Conservation (phyloP, 2,113 vertebrate genomes). For the Peucedramus taeniatus region DNA sequence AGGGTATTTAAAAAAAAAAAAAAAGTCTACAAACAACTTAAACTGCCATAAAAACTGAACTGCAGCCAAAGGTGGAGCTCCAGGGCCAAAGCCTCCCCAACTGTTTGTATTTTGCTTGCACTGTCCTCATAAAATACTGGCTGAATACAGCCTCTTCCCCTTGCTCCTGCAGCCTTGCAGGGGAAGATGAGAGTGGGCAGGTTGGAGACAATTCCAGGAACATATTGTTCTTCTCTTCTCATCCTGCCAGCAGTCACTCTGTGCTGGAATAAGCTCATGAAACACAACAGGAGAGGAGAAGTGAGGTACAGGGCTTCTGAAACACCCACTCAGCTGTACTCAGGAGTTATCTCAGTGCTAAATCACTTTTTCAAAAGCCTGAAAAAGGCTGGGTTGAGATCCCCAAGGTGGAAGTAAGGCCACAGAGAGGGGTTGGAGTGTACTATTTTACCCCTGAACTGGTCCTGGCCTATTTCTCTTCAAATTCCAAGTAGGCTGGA, state of each 20-base stretch:
- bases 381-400: neutral
- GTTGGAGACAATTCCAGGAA: conserved; percentile 47
- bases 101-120: neutral
- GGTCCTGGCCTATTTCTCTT: neutral
- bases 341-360: accelerated
- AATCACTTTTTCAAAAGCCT: neutral
- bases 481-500: neutral
- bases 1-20: neutral
- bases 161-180: neutral
- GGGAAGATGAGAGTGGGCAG: conserved; percentile 30
- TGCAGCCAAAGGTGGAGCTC: neutral
- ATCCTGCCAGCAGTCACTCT: neutral
- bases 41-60: neutral
- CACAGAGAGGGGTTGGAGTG: neutral
- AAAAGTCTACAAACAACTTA: neutral
- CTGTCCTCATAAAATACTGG: neutral
- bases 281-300: neutral
- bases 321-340: neutral
- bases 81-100: neutral
- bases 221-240: neutral
- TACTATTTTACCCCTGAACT: neutral
- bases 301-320: neutral
- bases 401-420: neutral
- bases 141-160: conserved; percentile 16
- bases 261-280: neutral